Evolutionary conservation across 2,797 vertebrate genomes (phyloP).

Genomic region (Acrocephalus scirpaceus): DNA sequence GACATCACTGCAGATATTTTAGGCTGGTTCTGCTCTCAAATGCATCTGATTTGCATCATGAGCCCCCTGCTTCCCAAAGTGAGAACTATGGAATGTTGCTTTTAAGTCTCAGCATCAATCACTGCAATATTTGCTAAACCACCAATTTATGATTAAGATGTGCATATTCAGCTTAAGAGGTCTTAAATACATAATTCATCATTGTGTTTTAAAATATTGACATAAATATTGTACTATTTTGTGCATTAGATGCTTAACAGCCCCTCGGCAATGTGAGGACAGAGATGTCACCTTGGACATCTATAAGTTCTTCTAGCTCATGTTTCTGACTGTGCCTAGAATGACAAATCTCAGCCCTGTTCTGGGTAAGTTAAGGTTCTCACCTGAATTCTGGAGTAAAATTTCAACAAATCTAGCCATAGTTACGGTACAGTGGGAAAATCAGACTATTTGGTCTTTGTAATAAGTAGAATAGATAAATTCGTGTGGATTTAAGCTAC

Average conservation of each 20-base stretch:
- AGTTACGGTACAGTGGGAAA: not conserved
- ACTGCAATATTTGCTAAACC: not conserved
- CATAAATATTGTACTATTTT: slow-evolving; percentile 26
- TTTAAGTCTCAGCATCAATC: not conserved
- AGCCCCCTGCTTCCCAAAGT: not conserved
- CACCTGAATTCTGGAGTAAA: not conserved
- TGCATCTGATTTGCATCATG: not conserved
- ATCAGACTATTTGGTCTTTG: not conserved
- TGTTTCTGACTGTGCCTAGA: not conserved
- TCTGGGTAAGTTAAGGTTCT: not conserved
- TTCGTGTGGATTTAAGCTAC: no score
- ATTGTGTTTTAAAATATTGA: not conserved
- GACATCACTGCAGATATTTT: not conserved
- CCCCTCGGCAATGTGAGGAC: not conserved
- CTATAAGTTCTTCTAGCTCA: not conserved
- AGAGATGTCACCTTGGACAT: not conserved
- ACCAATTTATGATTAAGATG: not conserved
- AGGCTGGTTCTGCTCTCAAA: not conserved
- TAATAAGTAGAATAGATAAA: no score
- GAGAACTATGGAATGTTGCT: not conserved
- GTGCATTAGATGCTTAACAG: not conserved
- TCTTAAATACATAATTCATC: slow-evolving; percentile 21
- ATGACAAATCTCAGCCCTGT: not conserved
- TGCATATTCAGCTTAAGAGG: not conserved
- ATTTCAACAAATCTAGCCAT: not conserved